A percentile compares a stretch with the other conserved stretches of the same genome.
Evolutionary conservation across 2,797 vertebrate genomes (phyloP).

Genomic region (Pantherophis alleghaniensis): DNA sequence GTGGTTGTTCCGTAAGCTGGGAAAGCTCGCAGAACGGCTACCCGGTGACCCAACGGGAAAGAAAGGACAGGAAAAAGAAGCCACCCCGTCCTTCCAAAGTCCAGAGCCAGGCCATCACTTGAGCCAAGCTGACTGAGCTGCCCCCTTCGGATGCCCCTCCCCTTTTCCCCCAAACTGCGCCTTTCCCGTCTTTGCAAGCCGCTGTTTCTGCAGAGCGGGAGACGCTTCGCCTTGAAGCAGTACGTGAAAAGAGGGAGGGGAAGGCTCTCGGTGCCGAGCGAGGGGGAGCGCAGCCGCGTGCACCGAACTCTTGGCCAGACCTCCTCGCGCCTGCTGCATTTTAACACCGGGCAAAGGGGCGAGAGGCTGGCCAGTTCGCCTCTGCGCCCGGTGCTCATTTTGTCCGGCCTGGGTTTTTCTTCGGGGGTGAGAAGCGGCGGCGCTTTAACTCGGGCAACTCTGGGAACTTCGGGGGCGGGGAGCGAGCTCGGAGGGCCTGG

Average conservation of each 20-base stretch:
- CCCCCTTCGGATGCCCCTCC: slow-evolving; percentile 28
- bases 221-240: slow-evolving; percentile 31
- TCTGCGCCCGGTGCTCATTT: background rate
- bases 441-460: slow-evolving; percentile 67
- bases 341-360: background rate
- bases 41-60: slow-evolving; percentile 22
- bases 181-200: slow-evolving; percentile 18
- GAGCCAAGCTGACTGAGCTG: background rate
- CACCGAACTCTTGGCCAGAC: background rate
- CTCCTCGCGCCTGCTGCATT: background rate
- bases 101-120: slow-evolving; percentile 40
- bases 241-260: background rate
- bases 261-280: background rate
- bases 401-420: slow-evolving; percentile 28
- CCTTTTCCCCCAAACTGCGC: slow-evolving; percentile 20
- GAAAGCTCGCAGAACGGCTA: slow-evolving; percentile 50
- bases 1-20: background rate
- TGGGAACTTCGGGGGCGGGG: slow-evolving; percentile 70
- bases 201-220: slow-evolving; percentile 18
- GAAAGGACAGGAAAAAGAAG: slow-evolving; percentile 47
- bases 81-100: slow-evolving; percentile 52
- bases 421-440: slow-evolving; percentile 38
- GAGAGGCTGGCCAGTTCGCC: slow-evolving; percentile 43
- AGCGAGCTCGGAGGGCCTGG: slow-evolving; percentile 41
- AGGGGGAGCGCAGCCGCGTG: background rate